A percentile compares a stretch with the other conserved stretches of the same genome.
phyloP scores from a whole-genome alignment of 2,113 vertebrate genomes.

The Sebastes fasciatus region DNA sequence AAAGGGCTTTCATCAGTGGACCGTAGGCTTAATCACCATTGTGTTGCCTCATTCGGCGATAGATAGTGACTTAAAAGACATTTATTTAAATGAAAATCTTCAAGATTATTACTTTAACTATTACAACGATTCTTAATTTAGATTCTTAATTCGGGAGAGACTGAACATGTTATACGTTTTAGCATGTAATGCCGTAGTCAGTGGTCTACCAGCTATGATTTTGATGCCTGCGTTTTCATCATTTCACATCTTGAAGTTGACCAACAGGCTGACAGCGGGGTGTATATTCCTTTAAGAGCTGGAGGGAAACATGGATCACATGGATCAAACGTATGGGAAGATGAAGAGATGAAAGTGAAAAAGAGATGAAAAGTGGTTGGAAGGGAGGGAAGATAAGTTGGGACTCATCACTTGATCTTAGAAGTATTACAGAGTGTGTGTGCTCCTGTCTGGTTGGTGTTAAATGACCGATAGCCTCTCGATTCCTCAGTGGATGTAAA shows the following conservation, averaged over 20 bases:
- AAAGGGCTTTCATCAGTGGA: too few relatives aligned
- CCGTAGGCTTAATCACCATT: too few relatives aligned
- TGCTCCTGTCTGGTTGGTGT: constrained; percentile 41
- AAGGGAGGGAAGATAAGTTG: constrained; percentile 17
- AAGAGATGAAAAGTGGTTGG: constrained; percentile 30
- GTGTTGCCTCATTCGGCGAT: too few relatives aligned
- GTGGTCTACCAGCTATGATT: neutral
- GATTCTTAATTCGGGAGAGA: neutral
- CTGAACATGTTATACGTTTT: neutral
- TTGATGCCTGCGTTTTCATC: constrained; percentile 4
- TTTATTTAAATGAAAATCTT: too few relatives aligned
- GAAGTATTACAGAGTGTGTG: constrained; percentile 17
- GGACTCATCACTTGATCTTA: constrained; percentile 27
- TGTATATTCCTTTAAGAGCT: constrained; percentile 4
- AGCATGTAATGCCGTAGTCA: neutral
- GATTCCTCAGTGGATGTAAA: constrained; percentile 31
- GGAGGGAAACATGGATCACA: constrained; percentile 21
- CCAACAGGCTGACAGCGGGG: neutral
- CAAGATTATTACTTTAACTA: neutral
- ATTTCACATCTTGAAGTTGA: neutral
- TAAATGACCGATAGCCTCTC: constrained; percentile 31
- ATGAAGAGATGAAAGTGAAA: constrained; percentile 41
- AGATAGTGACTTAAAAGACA: too few relatives aligned
- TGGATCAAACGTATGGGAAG: constrained; percentile 17
- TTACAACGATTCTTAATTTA: neutral